These are phyloP conservation scores for Lissonota sp. DNA, from an alignment of 2,888 invertebrate genomes.

Conservation along the genomic window DNA sequence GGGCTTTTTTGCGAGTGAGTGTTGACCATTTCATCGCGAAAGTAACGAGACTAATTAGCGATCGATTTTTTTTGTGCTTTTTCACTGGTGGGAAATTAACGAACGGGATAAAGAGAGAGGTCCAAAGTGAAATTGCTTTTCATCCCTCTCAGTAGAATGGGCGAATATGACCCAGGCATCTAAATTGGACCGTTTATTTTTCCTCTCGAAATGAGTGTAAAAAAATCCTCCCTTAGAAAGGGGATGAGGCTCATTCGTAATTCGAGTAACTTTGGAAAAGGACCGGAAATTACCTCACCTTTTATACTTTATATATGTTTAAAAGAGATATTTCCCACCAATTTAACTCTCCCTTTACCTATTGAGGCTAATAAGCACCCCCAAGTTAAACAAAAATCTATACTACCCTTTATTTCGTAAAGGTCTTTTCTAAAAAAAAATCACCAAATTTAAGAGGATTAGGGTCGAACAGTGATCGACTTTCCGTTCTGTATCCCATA, in stretches of 20 bases:
- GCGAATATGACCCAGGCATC: too few relatives aligned
- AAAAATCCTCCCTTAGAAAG: not conserved
- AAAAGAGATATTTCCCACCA: not conserved
- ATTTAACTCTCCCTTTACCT: too few relatives aligned
- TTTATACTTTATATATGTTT: not conserved
- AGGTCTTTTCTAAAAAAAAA: too few relatives aligned
- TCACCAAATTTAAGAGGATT: too few relatives aligned
- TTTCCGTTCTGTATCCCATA: too few relatives aligned
- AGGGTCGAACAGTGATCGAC: too few relatives aligned
- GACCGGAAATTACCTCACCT: slow-evolving; percentile 22
- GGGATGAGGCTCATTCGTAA: slow-evolving; percentile 7
- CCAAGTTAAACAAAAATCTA: too few relatives aligned
- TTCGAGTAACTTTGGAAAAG: slow-evolving; percentile 36
- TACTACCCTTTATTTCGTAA: too few relatives aligned
- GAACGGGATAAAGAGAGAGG: not conserved
- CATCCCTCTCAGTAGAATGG: not conserved
- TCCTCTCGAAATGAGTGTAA: too few relatives aligned
- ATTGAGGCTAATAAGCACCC: too few relatives aligned
- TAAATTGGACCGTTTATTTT: too few relatives aligned
- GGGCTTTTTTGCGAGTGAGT: not conserved
- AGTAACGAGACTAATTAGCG: slow-evolving; percentile 37
- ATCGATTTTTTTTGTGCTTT: slow-evolving; percentile 6
- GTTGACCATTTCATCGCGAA: slow-evolving; percentile 1
- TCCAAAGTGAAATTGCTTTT: slow-evolving; percentile 17
- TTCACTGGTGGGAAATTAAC: not conserved